Conservation (phyloP, 2,797 vertebrate species). For the Tolypeutes matacus region DNA sequence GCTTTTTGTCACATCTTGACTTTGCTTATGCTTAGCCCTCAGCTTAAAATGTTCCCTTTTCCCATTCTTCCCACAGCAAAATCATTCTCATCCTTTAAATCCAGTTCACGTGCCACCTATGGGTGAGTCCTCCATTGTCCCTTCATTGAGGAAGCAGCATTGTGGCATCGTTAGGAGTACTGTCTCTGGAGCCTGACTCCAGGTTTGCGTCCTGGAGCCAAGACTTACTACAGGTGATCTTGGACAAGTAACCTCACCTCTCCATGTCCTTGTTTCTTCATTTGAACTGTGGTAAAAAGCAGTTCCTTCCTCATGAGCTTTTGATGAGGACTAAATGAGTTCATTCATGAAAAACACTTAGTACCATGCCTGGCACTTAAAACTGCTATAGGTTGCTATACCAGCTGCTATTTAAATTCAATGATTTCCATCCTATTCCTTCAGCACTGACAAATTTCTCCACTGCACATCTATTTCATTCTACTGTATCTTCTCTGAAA, state of each 20-base stretch:
- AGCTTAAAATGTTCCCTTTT: neutral
- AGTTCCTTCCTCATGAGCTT: neutral
- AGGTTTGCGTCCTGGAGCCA: neutral
- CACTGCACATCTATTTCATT: neutral
- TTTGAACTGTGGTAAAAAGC: neutral
- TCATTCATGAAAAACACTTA: neutral
- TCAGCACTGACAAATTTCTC: neutral
- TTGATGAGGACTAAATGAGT: neutral
- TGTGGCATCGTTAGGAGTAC: neutral
- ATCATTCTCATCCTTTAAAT: neutral
- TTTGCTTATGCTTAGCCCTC: neutral
- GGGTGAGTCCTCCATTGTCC: neutral
- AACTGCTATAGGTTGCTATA: neutral
- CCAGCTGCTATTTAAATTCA: neutral
- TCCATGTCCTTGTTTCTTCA: neutral
- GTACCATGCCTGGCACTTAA: neutral
- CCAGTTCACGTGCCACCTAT: neutral
- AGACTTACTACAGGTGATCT: neutral
- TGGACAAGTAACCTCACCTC: neutral
- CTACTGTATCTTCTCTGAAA: neutral
- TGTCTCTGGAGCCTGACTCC: neutral
- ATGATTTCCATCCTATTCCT: neutral
- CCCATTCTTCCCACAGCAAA: neutral
- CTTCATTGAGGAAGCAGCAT: neutral
- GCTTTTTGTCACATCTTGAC: neutral